Evolutionary conservation across 1,140 invertebrate species (phyloP).

Genomic region (Drosophila asahinai): DNA sequence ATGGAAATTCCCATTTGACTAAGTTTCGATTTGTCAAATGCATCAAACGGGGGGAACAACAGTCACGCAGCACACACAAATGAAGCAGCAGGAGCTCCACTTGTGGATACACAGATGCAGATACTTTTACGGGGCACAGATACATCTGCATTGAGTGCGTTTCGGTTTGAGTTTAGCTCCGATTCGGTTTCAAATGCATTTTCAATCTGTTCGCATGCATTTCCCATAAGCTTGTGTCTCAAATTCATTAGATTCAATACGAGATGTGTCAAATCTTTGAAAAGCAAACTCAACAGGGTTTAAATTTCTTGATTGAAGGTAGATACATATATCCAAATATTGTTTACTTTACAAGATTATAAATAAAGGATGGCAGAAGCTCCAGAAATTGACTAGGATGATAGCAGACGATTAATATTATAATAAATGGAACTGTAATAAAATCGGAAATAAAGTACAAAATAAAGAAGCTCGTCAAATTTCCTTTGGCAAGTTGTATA

Average conservation of each 20-base stretch:
- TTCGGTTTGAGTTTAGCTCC: background rate
- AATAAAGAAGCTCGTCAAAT: too few species aligned
- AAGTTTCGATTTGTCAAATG: conserved; percentile 59
- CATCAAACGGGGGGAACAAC: conserved; percentile 34
- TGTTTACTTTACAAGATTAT: too few species aligned
- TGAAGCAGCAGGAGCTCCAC: conserved; percentile 33
- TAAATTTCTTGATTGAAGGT: too few species aligned
- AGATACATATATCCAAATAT: too few species aligned
- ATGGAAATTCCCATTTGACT: conserved; percentile 62
- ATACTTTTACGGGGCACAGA: conserved; percentile 7
- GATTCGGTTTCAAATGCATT: conserved; percentile 28
- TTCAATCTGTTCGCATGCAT: conserved; percentile 12
- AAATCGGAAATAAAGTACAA: too few species aligned
- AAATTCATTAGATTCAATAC: conserved; percentile 5
- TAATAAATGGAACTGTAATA: too few species aligned
- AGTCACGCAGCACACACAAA: conserved; percentile 32
- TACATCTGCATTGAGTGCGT: conserved; percentile 9
- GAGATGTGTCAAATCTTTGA: background rate
- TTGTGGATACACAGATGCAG: conserved; percentile 21
- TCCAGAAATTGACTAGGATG: too few species aligned
- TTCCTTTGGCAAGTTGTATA: too few species aligned
- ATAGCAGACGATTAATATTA: too few species aligned
- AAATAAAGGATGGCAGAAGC: too few species aligned
- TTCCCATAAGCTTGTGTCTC: conserved; percentile 1
- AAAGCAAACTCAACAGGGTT: background rate